Evolutionary conservation across 2,888 invertebrate genomes (phyloP), one percentile per base, ranked within the genome.

Genomic region (Lypha dubia): DNA sequence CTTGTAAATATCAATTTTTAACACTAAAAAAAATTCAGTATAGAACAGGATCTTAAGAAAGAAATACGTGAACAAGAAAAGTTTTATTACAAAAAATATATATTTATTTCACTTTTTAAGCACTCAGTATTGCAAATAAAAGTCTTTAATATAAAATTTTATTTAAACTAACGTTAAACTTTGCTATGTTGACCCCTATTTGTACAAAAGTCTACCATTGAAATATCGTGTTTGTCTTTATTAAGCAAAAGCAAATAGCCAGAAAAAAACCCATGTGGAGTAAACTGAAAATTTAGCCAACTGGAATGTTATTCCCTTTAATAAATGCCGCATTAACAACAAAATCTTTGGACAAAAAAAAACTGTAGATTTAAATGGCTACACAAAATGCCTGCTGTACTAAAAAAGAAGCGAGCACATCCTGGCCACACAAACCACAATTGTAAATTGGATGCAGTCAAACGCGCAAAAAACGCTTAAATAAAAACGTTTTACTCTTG

Each of bases 381-480:
- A 38, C 41, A 32, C 44, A 79, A 41, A 68, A 28, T 41, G 35
- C 56, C 49, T n/a, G 15, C 11, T 46, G 28, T 35, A 58, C 35
- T 20, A 41, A 70, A 56, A 56, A 58, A 20, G 58, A 46, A 53
- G 15, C 56, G 13, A 13, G 28, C 35, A 79, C 60, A 46, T 79
- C 46, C 70, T 62, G 68, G 17, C 41, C 62, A 24, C 41, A n/a
- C n/a, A n/a, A 49, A 79, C 79, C 79, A 63, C 70, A 79, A 71
- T 63, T 71, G 62, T 56, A 53, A 79, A 79, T 77, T 79, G 79
- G 70, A 63, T 79, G 79, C 70, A 79, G 77, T 79, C 70, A 62
- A 70, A 79, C 53, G 70, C 70, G n/a, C n/a, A n/a, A 79, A 79
- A 76, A 70, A 53, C 60, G 77, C 53, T 51, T 63, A 63, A 62